Percentiles rank a stretch among this genome's conserved stretches.
Conservation (phyloP, 2,888 invertebrate genomes). For the Oxytorus armatus region DNA sequence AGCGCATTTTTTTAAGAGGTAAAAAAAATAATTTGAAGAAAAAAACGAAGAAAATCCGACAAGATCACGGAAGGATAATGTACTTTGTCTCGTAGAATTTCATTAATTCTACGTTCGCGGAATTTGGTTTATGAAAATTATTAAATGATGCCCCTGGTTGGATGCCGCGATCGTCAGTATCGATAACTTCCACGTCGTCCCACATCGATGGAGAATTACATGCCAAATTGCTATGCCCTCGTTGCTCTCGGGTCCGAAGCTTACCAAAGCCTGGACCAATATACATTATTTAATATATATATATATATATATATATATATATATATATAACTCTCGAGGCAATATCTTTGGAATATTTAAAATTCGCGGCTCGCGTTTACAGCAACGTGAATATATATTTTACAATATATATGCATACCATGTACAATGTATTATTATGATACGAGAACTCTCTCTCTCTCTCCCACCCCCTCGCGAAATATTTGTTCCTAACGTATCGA, state of each 20-base stretch:
- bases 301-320: conserved; percentile 18
- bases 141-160: conserved; percentile 47
- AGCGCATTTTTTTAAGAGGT: neutral
- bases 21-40: conserved; percentile 6
- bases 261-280: conserved; percentile 39
- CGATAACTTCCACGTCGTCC: conserved; percentile 55
- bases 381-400: conserved; percentile 18
- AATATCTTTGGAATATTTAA: conserved; percentile 77
- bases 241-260: conserved; percentile 50
- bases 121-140: conserved; percentile 65
- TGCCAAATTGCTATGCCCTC: conserved; percentile 61
- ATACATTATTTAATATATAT: conserved; percentile 22
- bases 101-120: conserved; percentile 57
- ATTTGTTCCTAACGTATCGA: conserved; percentile 80
- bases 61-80: neutral
- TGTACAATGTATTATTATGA: conserved; percentile 52
- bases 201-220: conserved; percentile 61
- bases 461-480: conserved; percentile 70
- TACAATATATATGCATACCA: conserved; percentile 9
- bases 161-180: conserved; percentile 62
- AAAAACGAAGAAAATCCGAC: neutral
- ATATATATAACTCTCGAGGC: conserved; percentile 50
- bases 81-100: conserved; percentile 51
- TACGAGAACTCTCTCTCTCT: conserved; percentile 33
- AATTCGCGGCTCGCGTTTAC: conserved; percentile 68